Base-by-base conservation (phyloP, 2,888 invertebrate species). In the Coenonympha arcania region DNA sequence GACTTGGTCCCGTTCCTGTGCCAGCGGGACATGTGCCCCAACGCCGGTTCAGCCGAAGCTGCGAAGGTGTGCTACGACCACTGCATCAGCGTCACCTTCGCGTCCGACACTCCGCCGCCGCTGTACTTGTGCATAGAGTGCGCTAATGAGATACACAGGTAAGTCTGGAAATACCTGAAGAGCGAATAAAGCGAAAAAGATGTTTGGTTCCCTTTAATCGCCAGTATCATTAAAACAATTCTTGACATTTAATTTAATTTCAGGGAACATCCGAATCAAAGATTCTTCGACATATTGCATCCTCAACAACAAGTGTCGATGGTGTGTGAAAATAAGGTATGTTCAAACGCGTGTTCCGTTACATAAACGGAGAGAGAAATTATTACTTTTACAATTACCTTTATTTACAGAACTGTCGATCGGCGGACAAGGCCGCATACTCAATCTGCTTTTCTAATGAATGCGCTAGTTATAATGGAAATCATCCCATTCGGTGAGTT, bases 361-460 rank as follows among this genome's bases (percentile, higher is more conserved):
- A n/a, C n/a, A n/a, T n/a, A n/a, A n/a, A n/a, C n/a, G n/a, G 6
- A 8, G 9, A 13, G 6, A 26, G 2, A 5, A 6, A 24, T 9
- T n/a, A n/a, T 26, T n/a, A 26, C 9, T 4, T 2, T 4, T 13
- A 30, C 5, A 6, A 13, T n/a, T 3, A 2, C 9, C 20, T 26
- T 46, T 39, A 4, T 56, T 78, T 83, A 19, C 73, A 96, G 94
- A 98, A 96, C 72, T 99, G 99, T 71, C 91, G 95, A 40, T 94
- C 96, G 0, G 88, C 90, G 0, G 95, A 97, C 63, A 98, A 97
- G 76, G 91, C 94, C 2, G 98, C 98, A 0, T 92, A 96, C 55
- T 95, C 96, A 6, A 96, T 98, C 41, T 99, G 99, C 73, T 99
- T 99, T 78, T 95, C 96, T 0, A 94, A 93, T 39, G 99, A 99